These are phyloP conservation scores for Chascanopsetta lugubris DNA, from an alignment of 2,113 vertebrate genomes.

Conservation along the genomic window DNA sequence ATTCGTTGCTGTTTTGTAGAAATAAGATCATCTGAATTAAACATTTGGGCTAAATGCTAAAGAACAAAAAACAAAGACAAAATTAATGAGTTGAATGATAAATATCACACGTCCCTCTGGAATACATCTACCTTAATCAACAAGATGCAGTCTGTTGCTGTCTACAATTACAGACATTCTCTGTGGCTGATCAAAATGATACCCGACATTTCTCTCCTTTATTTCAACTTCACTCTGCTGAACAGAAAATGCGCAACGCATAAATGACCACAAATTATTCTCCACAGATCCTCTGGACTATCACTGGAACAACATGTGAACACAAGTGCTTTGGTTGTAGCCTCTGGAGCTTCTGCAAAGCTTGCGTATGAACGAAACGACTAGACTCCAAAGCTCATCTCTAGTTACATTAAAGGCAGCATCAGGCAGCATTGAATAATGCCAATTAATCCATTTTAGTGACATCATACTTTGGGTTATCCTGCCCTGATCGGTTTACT, in stretches of 20 bases:
- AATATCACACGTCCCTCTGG: not conserved
- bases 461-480: not conserved
- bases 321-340: too few relatives aligned
- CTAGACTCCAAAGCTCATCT: not conserved
- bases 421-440: not conserved
- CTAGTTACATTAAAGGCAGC: not conserved
- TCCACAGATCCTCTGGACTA: too few relatives aligned
- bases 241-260: too few relatives aligned
- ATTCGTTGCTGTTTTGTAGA: constrained; percentile 3
- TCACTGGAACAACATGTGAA: too few relatives aligned
- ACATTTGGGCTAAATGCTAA: not conserved
- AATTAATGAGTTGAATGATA: not conserved
- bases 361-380: too few relatives aligned
- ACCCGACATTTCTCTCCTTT: too few relatives aligned
- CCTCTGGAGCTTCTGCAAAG: not conserved
- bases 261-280: too few relatives aligned
- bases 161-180: not conserved
- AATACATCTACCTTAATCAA: too few relatives aligned
- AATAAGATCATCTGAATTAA: not conserved
- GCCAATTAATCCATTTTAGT: not conserved
- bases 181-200: not conserved
- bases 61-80: not conserved
- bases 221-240: too few relatives aligned
- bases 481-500: not conserved
- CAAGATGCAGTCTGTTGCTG: not conserved